These are phyloP conservation scores for Kradibia gibbosae DNA, from an alignment of 1,140 invertebrate genomes.

Conservation along the genomic window DNA sequence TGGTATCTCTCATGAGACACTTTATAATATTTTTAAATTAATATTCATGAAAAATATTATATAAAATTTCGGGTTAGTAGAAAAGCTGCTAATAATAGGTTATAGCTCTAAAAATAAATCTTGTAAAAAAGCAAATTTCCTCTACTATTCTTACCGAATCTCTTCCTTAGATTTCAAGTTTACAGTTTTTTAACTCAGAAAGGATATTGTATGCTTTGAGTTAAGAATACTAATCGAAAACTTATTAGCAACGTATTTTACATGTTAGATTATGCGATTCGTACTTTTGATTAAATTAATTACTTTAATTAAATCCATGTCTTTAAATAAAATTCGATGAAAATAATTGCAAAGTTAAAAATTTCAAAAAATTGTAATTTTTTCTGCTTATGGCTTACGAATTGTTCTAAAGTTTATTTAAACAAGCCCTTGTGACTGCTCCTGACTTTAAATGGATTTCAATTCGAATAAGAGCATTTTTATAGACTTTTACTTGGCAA, in stretches of 20 bases:
- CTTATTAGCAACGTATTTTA: not conserved
- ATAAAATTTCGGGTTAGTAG: not conserved
- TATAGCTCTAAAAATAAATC: not conserved
- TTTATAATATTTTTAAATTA: too few relatives aligned
- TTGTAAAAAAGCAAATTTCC: not conserved
- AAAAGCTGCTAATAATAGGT: not conserved
- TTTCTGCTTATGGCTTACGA: too few relatives aligned
- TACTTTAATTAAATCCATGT: too few relatives aligned
- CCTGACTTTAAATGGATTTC: slow-evolving; percentile 67
- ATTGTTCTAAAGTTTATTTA: not conserved
- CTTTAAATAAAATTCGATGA: too few relatives aligned
- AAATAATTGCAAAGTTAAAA: too few relatives aligned
- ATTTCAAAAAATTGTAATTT: too few relatives aligned
- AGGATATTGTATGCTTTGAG: not conserved
- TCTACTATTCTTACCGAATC: not conserved
- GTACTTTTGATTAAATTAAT: not conserved
- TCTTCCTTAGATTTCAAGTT: not conserved
- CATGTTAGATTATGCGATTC: not conserved
- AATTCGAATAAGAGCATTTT: slow-evolving; percentile 63
- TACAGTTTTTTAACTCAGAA: not conserved
- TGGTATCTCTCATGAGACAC: too few relatives aligned
- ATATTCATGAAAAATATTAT: too few relatives aligned
- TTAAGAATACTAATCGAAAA: not conserved
- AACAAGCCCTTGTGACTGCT: not conserved
- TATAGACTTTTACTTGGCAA: slow-evolving; percentile 24